Base-by-base conservation (phyloP, 1,140 invertebrate species). In the Nymphalis io region DNA sequence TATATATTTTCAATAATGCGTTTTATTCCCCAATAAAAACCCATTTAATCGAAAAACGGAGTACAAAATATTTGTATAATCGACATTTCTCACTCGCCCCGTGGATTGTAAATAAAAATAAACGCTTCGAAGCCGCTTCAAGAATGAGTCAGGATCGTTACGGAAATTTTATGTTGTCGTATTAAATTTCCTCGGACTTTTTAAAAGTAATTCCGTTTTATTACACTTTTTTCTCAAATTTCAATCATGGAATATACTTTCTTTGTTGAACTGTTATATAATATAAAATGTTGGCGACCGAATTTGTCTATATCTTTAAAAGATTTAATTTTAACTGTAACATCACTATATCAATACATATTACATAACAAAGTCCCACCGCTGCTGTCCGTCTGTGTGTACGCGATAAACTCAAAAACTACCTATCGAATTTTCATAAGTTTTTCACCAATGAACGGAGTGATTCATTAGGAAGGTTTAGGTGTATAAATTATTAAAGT, bases 81-180 rank as follows among this genome's bases (percentile, higher is more conserved):
- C 60, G 16, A 62, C 48, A 62, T 21, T 62, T 18, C 44, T 48
- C 60, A 16, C 13, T 33, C 21, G 42, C 27, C 42, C 20, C 44
- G 60, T 20, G 60, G 3, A 8, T 46, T 16, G 20, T 62, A 51
- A 21, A 53, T 53, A 63, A 53, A 63, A 63, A 63, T 51, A 63
- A 63, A 63, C 60, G 15, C 27, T 1, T 55, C 51, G n/a, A 51
- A 51, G 46, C 40, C 46, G 23, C 27, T 0, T 16, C 15, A n/a
- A n/a, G 44, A 10, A 18, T 63, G 60, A 63, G 60, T 63, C 60
- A 63, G 60, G 33, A 11, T 51, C 46, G 60, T 63, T 53, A 39
- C 60, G 12, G 46, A 63, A 20, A 38, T 38, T 63, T 63, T 63
- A 62, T 62, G 27, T 16, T 15, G 15, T 46, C 44, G 46, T 63